phyloP scores from a whole-genome alignment of 2,888 invertebrate genomes.

The Drosophila incognita region DNA sequence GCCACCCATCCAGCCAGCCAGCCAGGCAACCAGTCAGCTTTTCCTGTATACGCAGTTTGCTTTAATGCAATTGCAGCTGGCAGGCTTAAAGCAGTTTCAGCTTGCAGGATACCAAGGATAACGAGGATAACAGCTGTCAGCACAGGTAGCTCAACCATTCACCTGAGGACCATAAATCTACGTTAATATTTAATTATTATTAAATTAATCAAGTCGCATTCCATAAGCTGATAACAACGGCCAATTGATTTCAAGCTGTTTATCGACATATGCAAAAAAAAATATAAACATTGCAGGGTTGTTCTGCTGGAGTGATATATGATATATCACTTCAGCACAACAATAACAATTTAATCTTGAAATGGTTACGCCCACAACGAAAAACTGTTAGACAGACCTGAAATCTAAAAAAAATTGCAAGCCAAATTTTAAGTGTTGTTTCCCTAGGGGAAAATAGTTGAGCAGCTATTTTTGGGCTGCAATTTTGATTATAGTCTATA shows the following conservation, averaged over 20 bases:
- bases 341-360: not conserved
- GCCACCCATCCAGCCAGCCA: not conserved
- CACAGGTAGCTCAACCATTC: conserved; percentile 1
- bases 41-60: conserved; percentile 3
- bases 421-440: no score
- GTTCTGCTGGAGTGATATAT: no score
- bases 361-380: not conserved
- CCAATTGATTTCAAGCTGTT: not conserved
- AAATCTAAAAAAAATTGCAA: not conserved
- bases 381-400: not conserved
- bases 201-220: not conserved
- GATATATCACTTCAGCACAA: not conserved
- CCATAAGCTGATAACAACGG: not conserved
- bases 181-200: conserved; percentile 10
- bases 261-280: not conserved
- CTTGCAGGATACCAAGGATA: conserved; percentile 15
- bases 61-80: conserved; percentile 31
- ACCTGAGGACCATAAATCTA: not conserved
- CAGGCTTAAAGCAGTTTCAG: conserved; percentile 24
- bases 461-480: not conserved
- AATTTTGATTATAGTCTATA: not conserved
- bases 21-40: not conserved
- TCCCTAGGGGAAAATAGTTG: not conserved
- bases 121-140: conserved; percentile 10
- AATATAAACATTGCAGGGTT: not conserved